These are phyloP conservation scores for Corythoichthys intestinalis DNA, from an alignment of 2,113 vertebrate genomes.

Conservation along the genomic window DNA sequence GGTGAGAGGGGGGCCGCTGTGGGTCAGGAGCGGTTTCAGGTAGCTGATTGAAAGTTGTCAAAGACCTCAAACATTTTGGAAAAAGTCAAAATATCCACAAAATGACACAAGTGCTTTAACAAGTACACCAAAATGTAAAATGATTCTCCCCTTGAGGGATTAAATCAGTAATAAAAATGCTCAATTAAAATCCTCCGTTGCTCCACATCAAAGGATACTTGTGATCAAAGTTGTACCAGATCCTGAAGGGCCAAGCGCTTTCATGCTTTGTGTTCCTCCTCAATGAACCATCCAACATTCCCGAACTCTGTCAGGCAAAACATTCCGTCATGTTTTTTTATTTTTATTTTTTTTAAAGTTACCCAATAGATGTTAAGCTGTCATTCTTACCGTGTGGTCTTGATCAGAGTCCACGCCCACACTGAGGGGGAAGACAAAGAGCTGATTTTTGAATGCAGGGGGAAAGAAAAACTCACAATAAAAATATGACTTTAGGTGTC, in stretches of 20 bases:
- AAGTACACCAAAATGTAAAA: not conserved
- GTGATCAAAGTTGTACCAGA: slow-evolving; percentile 98
- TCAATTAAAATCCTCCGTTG: not conserved
- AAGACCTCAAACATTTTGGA: slow-evolving; percentile 30
- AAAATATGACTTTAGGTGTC: not conserved
- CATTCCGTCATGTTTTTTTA: not conserved
- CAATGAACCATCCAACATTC: slow-evolving; percentile 76
- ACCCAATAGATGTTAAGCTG: not conserved
- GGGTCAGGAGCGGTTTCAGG: slow-evolving; percentile 90
- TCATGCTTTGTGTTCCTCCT: slow-evolving; percentile 86
- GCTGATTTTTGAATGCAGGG: not conserved
- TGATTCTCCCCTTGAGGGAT: not conserved
- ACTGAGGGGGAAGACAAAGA: slow-evolving; percentile 54
- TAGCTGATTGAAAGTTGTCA: slow-evolving; percentile 75
- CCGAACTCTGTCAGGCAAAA: slow-evolving; percentile 34
- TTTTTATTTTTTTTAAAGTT: not conserved
- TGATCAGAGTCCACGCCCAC: slow-evolving; percentile 93
- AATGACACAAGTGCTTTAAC: not conserved
- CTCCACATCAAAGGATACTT: slow-evolving; percentile 82
- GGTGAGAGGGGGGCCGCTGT: slow-evolving; percentile 88
- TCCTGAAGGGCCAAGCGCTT: slow-evolving; percentile 92
- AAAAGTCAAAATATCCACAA: not conserved
- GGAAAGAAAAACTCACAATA: not conserved
- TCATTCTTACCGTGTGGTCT: slow-evolving; percentile 79
- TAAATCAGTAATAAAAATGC: not conserved